Base-by-base conservation (phyloP, 2,888 invertebrate species). In the Drosophila rubida region DNA sequence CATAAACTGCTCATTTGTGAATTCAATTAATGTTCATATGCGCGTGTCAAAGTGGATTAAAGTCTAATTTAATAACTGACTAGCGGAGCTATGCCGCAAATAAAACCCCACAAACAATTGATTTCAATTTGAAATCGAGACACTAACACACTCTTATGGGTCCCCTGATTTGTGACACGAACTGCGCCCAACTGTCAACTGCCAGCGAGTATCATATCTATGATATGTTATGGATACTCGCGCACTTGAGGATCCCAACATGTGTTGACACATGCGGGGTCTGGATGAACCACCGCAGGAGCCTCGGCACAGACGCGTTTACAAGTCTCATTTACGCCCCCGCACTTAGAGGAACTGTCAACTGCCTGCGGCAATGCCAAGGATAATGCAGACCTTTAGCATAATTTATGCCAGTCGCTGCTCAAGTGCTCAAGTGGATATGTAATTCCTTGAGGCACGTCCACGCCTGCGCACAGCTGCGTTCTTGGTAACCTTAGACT, bases 21-120 rank as follows among this genome's bases (percentile, higher is more conserved):
- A 84, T 81, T 84, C 71, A 84, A 84, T 84, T 87, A 81, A 79
- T 79, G 77, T 81, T 65, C 66, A 69, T 78, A 69, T 58, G 65
- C 51, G 70, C 78, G 70, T 83, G 78, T 59, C 64, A 74, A 73
- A 82, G 60, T 83, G 75, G 86, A 83, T 83, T 86, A 86, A 69
- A 54, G 65, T 72, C 86, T 83, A 83, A 86, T 83, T 83, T 86
- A 83, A 83, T 85, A 86, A 83, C 82, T 62, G 66, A 45, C 59
- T 41, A 48, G 11, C 22, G n/a, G n/a, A n/a, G n/a, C n/a, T n/a
- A n/a, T n/a, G n/a, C n/a, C n/a, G 54, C 53, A 22, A 46, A 44
- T 46, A 42, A 39, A 55, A 27, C 44, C 25, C 25, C 27, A 46
- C 16, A 45, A 61, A 35, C 44, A 45, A 44, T 37, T 9, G 9